A percentile compares a stretch with the other conserved stretches of the same genome.
Evolutionary conservation across 2,113 vertebrate genomes (phyloP).

Genomic region (Malurus alboscapulatus): DNA sequence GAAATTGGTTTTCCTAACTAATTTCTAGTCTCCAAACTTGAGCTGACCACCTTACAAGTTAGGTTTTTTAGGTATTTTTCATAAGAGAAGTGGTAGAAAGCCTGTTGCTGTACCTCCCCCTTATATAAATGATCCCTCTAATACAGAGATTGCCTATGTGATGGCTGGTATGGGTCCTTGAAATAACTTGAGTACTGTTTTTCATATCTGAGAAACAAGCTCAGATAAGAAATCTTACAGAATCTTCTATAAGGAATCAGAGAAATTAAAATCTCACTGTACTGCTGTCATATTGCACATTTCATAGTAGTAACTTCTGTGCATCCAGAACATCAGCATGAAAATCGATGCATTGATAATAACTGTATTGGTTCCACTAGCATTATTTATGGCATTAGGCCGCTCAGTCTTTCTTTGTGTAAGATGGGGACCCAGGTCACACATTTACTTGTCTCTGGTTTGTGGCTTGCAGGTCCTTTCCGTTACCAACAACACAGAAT

Average conservation of each 20-base stretch:
- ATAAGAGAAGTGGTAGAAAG: not conserved
- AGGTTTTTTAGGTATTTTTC: not conserved
- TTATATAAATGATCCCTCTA: not conserved
- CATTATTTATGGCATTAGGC: not conserved
- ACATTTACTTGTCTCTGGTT: constrained; percentile 72
- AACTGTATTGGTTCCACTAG: not conserved
- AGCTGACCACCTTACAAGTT: not conserved
- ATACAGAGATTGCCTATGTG: not conserved
- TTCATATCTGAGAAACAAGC: not conserved
- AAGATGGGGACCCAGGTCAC: not conserved
- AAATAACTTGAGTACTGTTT: not conserved
- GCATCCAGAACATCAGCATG: not conserved
- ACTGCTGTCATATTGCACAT: not conserved
- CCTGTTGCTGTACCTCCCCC: not conserved
- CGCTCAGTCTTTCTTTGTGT: not conserved
- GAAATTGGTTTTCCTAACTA: not conserved
- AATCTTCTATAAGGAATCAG: not conserved
- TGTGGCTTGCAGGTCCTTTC: constrained; percentile 90
- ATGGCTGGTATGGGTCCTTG: not conserved
- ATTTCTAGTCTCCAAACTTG: not conserved
- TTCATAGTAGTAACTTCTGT: not conserved
- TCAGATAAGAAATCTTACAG: not conserved
- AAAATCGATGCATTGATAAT: not conserved
- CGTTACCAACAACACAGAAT: constrained; percentile 95
- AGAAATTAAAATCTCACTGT: not conserved